Conservation (phyloP, 1,140 invertebrate species). For the Bicyclus anynana region DNA sequence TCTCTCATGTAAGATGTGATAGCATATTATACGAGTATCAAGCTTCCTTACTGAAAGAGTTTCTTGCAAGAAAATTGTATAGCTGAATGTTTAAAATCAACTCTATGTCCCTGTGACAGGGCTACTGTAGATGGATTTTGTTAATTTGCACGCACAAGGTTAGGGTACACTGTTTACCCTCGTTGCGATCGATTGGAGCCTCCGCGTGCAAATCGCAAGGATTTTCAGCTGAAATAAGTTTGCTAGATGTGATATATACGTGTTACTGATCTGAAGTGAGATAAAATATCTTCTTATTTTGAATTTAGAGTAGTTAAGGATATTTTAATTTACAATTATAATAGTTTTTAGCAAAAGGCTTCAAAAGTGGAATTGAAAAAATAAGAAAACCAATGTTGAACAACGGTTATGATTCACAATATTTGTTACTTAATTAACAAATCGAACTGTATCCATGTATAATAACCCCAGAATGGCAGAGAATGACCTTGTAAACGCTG, state of each 20-base stretch:
- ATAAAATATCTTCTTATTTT: too few relatives aligned
- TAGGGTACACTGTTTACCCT: conserved; percentile 67
- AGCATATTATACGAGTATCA: too few relatives aligned
- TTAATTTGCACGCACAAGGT: conserved; percentile 42
- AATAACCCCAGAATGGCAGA: too few relatives aligned
- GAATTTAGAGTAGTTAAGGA: too few relatives aligned
- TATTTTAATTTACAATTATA: too few relatives aligned
- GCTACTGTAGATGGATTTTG: conserved; percentile 27
- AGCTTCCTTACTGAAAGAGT: conserved; percentile 16
- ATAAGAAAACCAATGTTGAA: too few relatives aligned
- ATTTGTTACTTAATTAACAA: too few relatives aligned
- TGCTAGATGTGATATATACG: conserved; percentile 26
- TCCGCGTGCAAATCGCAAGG: conserved; percentile 62
- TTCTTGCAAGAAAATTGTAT: conserved; percentile 8
- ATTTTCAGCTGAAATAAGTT: conserved; percentile 41
- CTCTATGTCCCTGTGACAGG: conserved; percentile 32
- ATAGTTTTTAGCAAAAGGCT: too few relatives aligned
- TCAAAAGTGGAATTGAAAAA: too few relatives aligned
- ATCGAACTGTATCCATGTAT: too few relatives aligned
- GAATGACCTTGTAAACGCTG: too few relatives aligned
- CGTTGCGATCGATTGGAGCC: conserved; percentile 67
- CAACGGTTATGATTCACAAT: too few relatives aligned
- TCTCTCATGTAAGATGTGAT: conserved; percentile 14
- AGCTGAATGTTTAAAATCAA: conserved; percentile 18
- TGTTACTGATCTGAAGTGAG: neutral